Base-by-base conservation (phyloP, 23 tunicate genomes). In the Diplosoma virens region DNA sequence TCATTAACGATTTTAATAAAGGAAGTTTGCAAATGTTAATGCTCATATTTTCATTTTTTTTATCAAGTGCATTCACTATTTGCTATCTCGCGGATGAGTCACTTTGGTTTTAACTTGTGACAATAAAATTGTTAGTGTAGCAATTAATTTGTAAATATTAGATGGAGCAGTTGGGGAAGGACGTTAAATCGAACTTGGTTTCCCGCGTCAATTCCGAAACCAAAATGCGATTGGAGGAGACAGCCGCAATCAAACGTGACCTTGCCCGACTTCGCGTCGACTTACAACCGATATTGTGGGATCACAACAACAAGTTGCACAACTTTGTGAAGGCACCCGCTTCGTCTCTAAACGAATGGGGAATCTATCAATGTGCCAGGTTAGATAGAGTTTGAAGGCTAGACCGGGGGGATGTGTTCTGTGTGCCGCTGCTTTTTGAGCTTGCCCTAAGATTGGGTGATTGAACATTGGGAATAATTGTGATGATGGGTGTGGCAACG, bases 331-430 rank as follows among this genome's bases (percentile, higher is more conserved):
- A 90, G 37, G 47, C 45, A 32, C 78, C 78, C n/a, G 46, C 37
- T 22, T 66, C 82, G 33, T 41, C 55, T 0, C 72, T 90, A n/a
- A 90, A 90, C 61, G 86, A 90, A 25, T 90, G 97, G 97, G 97
- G 97, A 3, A 54, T 90, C 17, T 90, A 90, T 63, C 97, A 90
- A 32, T 90, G 97, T 58, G 84, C 84, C 27, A 90, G 97, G 97
- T 90, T 61, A 28, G 60, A 5, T 56, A 9, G 5, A 21, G n/a
- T n/a, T n/a, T n/a, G n/a, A n/a, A n/a, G n/a, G n/a, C n/a, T n/a
- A n/a, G n/a, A n/a, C n/a, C n/a, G n/a, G n/a, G n/a, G n/a, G 52
- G 16, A 45, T 45, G 11, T 45, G 14, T 9, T 45, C 52, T 9
- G 52, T 11, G 52, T 45, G 52, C 52, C 14, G 16, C 16, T 45